phyloP scores from a whole-genome alignment of 2,888 invertebrate genomes.

The Aphrophora alni region DNA sequence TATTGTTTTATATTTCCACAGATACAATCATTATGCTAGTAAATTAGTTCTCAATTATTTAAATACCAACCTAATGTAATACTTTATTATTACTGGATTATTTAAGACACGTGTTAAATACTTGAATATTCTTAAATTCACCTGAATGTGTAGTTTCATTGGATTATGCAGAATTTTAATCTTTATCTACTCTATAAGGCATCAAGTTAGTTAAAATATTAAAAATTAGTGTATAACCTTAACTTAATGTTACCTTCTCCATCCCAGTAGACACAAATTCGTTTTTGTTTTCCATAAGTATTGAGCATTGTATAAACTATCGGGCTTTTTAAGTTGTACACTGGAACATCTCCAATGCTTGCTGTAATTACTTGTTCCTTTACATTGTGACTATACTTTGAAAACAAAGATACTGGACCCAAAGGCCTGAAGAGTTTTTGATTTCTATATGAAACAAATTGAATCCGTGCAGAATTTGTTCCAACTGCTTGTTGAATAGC shows the following conservation, averaged over 20 bases:
- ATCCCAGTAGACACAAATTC: conserved; percentile 37
- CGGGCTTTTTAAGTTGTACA: conserved; percentile 28
- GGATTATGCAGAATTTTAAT: too few species aligned
- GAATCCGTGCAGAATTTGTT: conserved; percentile 9
- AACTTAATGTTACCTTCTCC: conserved; percentile 7
- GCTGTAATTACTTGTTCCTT: conserved; percentile 27
- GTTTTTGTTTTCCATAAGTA: not conserved
- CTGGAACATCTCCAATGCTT: conserved; percentile 20
- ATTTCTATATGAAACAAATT: conserved; percentile 38
- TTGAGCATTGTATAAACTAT: conserved; percentile 30
- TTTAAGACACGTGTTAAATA: too few species aligned
- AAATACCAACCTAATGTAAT: too few species aligned
- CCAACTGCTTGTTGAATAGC: conserved; percentile 16
- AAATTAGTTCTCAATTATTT: too few species aligned
- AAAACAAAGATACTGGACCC: not conserved
- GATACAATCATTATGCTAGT: too few species aligned
- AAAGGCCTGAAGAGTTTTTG: conserved; percentile 27
- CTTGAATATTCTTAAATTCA: too few species aligned
- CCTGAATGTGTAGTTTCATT: too few species aligned
- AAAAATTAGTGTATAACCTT: too few species aligned
- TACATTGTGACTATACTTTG: not conserved
- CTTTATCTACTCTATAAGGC: too few species aligned
- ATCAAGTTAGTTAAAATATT: too few species aligned
- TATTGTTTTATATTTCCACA: too few species aligned
- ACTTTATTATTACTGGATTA: too few species aligned